Conservation (phyloP, 2,113 vertebrate species). For the Glareola pratincola region DNA sequence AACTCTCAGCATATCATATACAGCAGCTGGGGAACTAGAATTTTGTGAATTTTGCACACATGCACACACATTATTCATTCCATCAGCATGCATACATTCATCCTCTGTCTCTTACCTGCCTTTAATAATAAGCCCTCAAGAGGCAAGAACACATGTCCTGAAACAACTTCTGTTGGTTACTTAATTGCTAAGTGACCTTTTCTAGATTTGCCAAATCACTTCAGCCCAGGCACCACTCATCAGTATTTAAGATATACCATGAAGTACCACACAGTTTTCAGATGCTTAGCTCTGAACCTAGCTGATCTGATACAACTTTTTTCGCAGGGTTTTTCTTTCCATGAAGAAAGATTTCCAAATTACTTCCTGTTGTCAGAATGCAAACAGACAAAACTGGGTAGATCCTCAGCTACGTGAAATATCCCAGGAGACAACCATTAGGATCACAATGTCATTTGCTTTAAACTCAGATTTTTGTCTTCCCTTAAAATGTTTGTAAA, state of each 20-base stretch:
- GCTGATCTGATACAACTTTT: background rate
- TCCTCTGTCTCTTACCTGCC: conserved; percentile 3
- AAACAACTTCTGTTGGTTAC: background rate
- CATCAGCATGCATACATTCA: background rate
- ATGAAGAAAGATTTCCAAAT: background rate
- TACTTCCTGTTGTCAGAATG: background rate
- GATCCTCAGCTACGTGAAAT: background rate
- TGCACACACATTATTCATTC: background rate
- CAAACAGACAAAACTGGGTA: background rate
- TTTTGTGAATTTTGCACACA: background rate
- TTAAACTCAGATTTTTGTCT: background rate
- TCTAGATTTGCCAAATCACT: background rate
- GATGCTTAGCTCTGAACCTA: background rate
- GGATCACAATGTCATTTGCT: background rate
- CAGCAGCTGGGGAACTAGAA: background rate
- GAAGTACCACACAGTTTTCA: background rate
- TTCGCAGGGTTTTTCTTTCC: background rate
- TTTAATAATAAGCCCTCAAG: conserved; percentile 12
- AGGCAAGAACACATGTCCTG: background rate
- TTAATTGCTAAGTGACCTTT: conserved; percentile 36
- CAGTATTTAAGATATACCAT: background rate
- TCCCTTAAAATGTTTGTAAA: background rate
- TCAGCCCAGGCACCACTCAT: background rate
- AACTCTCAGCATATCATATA: background rate
- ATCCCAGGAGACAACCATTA: background rate